Evolutionary conservation across 2,797 vertebrate genomes (phyloP).

Genomic region (Neostethus bicornis): DNA sequence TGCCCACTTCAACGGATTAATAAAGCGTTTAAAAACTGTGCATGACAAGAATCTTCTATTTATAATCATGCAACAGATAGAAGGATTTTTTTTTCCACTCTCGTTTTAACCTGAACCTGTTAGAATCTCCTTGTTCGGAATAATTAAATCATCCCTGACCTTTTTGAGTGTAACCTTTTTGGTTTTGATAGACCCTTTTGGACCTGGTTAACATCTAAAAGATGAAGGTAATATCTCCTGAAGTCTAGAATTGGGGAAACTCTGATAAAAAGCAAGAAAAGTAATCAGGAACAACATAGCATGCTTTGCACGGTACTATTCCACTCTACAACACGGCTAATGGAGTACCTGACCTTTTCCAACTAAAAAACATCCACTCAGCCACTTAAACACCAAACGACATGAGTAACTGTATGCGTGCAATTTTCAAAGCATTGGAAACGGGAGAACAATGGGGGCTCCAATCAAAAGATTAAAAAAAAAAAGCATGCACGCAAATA

Average conservation of each 20-base stretch:
- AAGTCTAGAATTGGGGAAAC: not conserved
- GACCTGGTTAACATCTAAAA: constrained; percentile 2
- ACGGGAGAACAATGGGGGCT: constrained; percentile 17
- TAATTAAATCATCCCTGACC: not conserved
- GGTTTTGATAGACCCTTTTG: not conserved
- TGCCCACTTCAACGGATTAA: not conserved
- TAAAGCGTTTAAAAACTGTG: constrained; percentile 9
- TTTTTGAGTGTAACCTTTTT: not conserved
- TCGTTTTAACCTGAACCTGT: not conserved
- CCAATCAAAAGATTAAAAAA: not conserved
- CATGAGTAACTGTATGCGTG: constrained; percentile 26
- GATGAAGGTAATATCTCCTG: not conserved
- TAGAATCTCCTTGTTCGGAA: not conserved
- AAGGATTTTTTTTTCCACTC: not conserved
- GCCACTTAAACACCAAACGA: constrained; percentile 45
- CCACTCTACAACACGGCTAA: constrained; percentile 39
- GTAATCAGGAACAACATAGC: constrained; percentile 8
- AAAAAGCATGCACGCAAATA: not conserved
- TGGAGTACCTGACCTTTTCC: constrained; percentile 58
- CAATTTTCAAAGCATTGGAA: constrained; percentile 5
- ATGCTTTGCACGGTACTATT: constrained; percentile 9
- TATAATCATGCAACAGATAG: not conserved
- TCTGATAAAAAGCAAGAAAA: not conserved
- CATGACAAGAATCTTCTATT: constrained; percentile 15
- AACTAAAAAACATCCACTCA: constrained; percentile 43